Evolutionary conservation across 2,888 invertebrate species (phyloP), one percentile per base, ranked within the genome.

Genomic region (Cetonia aurata): DNA sequence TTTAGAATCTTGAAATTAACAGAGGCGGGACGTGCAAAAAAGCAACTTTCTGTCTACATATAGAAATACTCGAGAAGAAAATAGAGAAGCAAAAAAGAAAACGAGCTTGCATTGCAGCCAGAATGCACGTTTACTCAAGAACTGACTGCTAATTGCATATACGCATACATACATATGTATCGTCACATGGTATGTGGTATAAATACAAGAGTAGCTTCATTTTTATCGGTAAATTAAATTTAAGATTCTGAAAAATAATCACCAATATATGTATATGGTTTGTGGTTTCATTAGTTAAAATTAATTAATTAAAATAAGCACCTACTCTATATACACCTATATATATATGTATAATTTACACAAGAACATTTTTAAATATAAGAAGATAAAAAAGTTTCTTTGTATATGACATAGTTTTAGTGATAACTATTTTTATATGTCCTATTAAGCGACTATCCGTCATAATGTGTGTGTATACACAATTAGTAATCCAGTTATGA

Each of bases 41-140:
- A 13, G 31, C 15, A 48, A 60, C 46, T 60, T 60, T 62, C 60
- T 46, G 60, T 62, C 15, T 62, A 56, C 57, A n/a, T 13, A 62
- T 62, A 31, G 31, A 48, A 31, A 33, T 4, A 15, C 33, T 13
- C n/a, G 33, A 31, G 46, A 13, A 9, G 33, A 6, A 41, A 33
- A 62, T 33, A 48, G 10, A 48, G 42, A 62, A 48, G 25, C 4
- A 13, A 48, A 33, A n/a, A 33, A 48, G 62, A 62, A 48, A 62
- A 62, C 31, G 31, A 33, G 12, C 46, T 62, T 48, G 15, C 31
- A 13, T 62, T 46, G 48, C 33, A 46, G 48, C 8, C 13, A 10
- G 48, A 62, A 62, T 33, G 33, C 31, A 50, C 48, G 62, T 62
- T 48, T 33, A n/a, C 25, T 17, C 46, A 60, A 60, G 46, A 56